phyloP scores from a whole-genome alignment of 2,888 invertebrate genomes.

The Leptopilina syphax region DNA sequence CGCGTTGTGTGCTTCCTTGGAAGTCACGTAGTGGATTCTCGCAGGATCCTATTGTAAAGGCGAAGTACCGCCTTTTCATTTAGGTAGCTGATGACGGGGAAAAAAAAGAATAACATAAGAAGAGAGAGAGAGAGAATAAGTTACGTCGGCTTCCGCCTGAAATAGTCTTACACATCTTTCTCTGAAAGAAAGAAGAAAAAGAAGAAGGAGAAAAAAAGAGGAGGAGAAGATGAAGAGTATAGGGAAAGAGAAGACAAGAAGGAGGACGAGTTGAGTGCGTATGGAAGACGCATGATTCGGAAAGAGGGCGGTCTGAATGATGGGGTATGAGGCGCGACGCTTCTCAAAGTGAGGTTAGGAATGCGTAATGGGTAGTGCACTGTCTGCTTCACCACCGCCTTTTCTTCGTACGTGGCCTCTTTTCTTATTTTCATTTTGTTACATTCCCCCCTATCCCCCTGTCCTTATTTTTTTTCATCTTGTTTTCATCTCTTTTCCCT shows the following conservation, averaged over 20 bases:
- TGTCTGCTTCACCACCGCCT: slow-evolving; percentile 36
- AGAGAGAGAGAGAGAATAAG: slow-evolving; percentile 25
- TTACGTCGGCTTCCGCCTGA: slow-evolving; percentile 24
- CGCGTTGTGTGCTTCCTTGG: slow-evolving; percentile 43
- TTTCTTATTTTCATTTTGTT: slow-evolving; percentile 53
- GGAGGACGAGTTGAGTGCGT: slow-evolving; percentile 46
- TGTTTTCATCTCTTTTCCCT: slow-evolving; percentile 44
- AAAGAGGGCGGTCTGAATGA: slow-evolving; percentile 44
- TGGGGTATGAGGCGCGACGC: slow-evolving; percentile 43
- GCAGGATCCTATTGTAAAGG: slow-evolving; percentile 50
- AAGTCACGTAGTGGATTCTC: slow-evolving; percentile 50
- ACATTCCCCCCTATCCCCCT: slow-evolving; percentile 43
- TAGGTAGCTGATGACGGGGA: slow-evolving; percentile 48
- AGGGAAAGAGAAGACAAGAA: background rate
- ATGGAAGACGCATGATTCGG: slow-evolving; percentile 25
- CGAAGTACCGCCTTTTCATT: slow-evolving; percentile 57
- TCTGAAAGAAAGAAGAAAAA: background rate
- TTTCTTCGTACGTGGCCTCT: slow-evolving; percentile 42
- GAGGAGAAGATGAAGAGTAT: no score
- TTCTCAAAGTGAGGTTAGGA: slow-evolving; percentile 46
- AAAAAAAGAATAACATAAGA: slow-evolving; percentile 42
- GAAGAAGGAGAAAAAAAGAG: no score
- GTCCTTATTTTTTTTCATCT: slow-evolving; percentile 44
- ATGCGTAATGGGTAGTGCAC: slow-evolving; percentile 50
- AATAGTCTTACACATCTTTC: slow-evolving; percentile 10